Percentiles rank a stretch among this genome's conserved stretches.
Conservation (phyloP, 2,888 invertebrate species). For the Ditula angustiorana region DNA sequence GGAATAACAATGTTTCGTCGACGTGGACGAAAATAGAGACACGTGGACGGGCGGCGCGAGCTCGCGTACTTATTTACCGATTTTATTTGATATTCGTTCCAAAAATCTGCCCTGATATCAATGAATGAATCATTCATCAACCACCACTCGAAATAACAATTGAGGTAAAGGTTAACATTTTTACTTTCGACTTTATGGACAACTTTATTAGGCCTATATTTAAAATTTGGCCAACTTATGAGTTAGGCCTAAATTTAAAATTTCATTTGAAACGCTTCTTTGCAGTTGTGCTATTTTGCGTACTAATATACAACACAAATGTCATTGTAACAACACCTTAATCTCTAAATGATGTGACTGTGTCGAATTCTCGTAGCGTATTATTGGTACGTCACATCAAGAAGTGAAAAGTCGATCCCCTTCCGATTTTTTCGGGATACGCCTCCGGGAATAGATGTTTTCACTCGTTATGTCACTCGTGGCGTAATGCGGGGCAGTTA, state of each 20-base stretch:
- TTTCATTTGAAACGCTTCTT: too few species aligned
- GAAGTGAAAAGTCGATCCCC: conserved; percentile 7
- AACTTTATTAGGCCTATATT: not conserved
- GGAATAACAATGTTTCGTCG: conserved; percentile 19
- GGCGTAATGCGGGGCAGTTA: conserved; percentile 20
- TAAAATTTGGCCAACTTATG: too few species aligned
- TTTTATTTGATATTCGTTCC: not conserved
- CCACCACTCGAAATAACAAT: not conserved
- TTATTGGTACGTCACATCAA: conserved; percentile 13
- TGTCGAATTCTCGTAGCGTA: not conserved
- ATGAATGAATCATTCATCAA: conserved; percentile 7
- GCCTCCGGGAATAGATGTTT: conserved; percentile 19
- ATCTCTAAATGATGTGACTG: not conserved
- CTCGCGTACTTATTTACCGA: conserved; percentile 2
- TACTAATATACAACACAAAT: too few species aligned
- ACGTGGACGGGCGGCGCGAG: not conserved
- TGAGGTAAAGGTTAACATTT: not conserved
- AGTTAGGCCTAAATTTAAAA: too few species aligned
- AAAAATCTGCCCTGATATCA: not conserved
- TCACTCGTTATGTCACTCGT: conserved; percentile 25
- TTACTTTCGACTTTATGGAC: not conserved
- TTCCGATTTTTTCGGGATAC: conserved; percentile 26
- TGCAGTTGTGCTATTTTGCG: too few species aligned
- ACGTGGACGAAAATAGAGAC: conserved; percentile 27
- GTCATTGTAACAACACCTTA: not conserved